Evolutionary conservation across 1,140 invertebrate genomes (phyloP), one percentile per base, ranked within the genome.

Genomic region (Plutomurus gul): DNA sequence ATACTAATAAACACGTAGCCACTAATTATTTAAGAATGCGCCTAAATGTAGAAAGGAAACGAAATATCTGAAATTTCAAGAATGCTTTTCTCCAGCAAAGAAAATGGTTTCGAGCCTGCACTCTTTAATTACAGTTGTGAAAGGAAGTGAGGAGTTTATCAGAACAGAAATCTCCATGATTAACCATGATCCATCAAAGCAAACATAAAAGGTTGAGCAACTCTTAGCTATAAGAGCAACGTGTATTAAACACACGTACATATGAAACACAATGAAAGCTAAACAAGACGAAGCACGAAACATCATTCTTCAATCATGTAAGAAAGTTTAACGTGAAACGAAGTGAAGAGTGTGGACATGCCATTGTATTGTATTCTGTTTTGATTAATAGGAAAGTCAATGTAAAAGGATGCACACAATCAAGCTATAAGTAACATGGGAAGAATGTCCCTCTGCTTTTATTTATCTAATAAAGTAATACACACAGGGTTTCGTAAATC

Each of bases 71-170:
- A n/a, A n/a, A n/a, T n/a, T n/a, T n/a, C n/a, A n/a, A n/a, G n/a
- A n/a, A n/a, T n/a, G n/a, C n/a, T n/a, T n/a, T n/a, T n/a, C n/a
- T n/a, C n/a, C n/a, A n/a, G n/a, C n/a, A n/a, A n/a, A n/a, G n/a
- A n/a, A n/a, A n/a, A n/a, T n/a, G n/a, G n/a, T n/a, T n/a, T n/a
- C n/a, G n/a, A n/a, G n/a, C n/a, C n/a, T n/a, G n/a, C n/a, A n/a
- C 56, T 65, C 56, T 65, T 65, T 65, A 65, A 65, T 65, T 65
- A 65, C 56, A 33, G 56, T 65, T 65, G 27, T 36, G 56, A 65
- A 33, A 65, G 56, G 56, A 65, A 65, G 56, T 65, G 22, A 65
- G n/a, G 22, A 36, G 56, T 65, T 65, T 65, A 65, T 65, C 56
- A 65, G 18, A 65, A 33, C 36, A 65, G 30, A 36, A 65, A 65